phyloP scores from a whole-genome alignment of 2,888 invertebrate genomes.

The Leptopilina myrica region DNA sequence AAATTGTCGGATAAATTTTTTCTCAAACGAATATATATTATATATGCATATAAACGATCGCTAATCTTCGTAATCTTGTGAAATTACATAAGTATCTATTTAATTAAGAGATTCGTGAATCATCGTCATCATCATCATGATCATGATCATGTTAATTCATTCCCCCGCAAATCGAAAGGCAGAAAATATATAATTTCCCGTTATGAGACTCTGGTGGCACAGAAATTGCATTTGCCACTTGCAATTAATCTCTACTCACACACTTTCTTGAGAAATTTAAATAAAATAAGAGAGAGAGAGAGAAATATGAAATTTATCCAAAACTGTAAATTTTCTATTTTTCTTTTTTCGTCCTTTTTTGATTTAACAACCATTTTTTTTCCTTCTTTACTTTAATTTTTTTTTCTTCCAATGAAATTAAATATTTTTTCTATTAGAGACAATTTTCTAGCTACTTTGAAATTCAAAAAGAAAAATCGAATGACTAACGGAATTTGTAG shows the following conservation, averaged over 20 bases:
- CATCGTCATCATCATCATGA: conserved; percentile 12
- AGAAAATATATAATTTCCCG: conserved; percentile 24
- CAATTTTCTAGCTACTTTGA: not conserved
- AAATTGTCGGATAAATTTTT: conserved; percentile 11
- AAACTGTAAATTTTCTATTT: conserved; percentile 1
- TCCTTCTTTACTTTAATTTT: not conserved
- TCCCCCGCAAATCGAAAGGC: conserved; percentile 28
- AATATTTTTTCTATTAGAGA: not conserved
- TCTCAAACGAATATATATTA: no score
- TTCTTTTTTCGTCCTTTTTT: not conserved
- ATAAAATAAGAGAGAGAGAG: not conserved
- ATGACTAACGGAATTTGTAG: not conserved
- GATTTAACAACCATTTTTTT: not conserved
- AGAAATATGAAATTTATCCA: not conserved
- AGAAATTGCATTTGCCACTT: conserved; percentile 15
- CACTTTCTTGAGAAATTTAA: not conserved
- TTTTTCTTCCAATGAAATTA: no score
- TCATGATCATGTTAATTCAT: conserved; percentile 24
- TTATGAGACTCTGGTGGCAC: conserved; percentile 27
- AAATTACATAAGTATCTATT: conserved; percentile 30
- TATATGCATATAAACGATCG: not conserved
- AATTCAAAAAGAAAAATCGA: not conserved
- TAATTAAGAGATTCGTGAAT: conserved; percentile 34
- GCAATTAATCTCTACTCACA: not conserved
- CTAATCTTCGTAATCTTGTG: conserved; percentile 21